phyloP scores from a whole-genome alignment of 2,888 invertebrate genomes.

The Torymus auratus region DNA sequence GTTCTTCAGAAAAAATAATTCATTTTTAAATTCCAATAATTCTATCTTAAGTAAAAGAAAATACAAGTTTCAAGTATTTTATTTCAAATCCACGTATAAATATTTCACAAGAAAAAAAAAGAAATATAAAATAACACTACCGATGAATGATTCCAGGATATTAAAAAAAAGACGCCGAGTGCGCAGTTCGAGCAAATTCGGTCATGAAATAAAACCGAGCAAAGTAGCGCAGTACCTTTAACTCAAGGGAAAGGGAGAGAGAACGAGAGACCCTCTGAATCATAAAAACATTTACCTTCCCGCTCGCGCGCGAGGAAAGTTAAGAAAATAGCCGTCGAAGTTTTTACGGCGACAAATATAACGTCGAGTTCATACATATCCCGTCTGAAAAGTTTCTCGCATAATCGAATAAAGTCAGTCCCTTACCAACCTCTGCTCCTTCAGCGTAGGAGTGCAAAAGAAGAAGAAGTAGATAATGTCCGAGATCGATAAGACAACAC shows the following conservation, averaged over 20 bases:
- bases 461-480: slow-evolving; percentile 2
- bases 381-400: slow-evolving; percentile 40
- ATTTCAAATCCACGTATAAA: too few species aligned
- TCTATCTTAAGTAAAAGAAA: too few species aligned
- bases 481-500: slow-evolving; percentile 31
- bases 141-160: background rate
- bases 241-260: too few species aligned
- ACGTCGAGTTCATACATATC: slow-evolving; percentile 30
- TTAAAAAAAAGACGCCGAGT: background rate
- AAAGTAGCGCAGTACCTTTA: background rate
- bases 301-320: background rate
- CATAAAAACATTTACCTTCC: slow-evolving; percentile 56
- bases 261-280: slow-evolving; percentile 3
- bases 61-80: too few species aligned
- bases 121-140: too few species aligned
- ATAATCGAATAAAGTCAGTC: slow-evolving; percentile 34
- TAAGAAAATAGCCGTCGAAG: slow-evolving; percentile 21
- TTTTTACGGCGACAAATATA: slow-evolving; percentile 10
- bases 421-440: too few species aligned
- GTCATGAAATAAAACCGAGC: background rate
- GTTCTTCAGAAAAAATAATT: too few species aligned
- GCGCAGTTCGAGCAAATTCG: background rate
- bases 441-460: too few species aligned
- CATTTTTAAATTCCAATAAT: too few species aligned
- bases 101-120: too few species aligned